These are phyloP conservation scores for Ecdyonurus torrentis DNA, from an alignment of 2,888 invertebrate genomes.

Conservation along the genomic window DNA sequence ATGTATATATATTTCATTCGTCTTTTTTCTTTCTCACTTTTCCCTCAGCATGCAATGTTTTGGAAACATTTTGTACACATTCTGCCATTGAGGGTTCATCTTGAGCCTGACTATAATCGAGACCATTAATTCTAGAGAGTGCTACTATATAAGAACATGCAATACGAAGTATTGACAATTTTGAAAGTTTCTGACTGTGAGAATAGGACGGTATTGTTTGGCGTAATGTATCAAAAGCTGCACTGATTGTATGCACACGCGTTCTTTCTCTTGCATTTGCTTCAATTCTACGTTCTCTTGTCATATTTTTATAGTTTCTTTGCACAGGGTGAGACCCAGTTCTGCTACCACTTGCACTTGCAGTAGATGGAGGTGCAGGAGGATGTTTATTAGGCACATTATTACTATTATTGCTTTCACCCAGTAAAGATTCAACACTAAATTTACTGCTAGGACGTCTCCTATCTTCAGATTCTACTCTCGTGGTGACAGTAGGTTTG, in stretches of 20 bases:
- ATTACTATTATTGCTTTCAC: neutral
- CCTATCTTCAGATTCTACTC: neutral
- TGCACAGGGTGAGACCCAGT: neutral
- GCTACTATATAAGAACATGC: conserved; percentile 88
- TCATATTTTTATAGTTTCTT: conserved; percentile 91
- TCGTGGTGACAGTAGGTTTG: neutral
- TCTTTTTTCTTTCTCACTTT: conserved; percentile 75
- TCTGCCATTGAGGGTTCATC: conserved; percentile 45
- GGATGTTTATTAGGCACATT: neutral
- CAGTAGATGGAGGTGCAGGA: conserved; percentile 8
- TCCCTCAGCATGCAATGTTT: conserved; percentile 82
- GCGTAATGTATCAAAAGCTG: conserved; percentile 81
- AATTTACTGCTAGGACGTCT: neutral
- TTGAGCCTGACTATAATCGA: conserved; percentile 44
- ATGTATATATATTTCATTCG: conserved; percentile 27
- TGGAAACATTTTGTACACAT: conserved; percentile 76
- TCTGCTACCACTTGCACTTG: neutral
- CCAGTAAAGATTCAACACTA: conserved; percentile 3
- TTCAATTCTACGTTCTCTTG: conserved; percentile 77
- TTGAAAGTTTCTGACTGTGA: conserved; percentile 84
- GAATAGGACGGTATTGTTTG: conserved; percentile 78
- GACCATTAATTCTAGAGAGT: conserved; percentile 56
- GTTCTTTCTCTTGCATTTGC: conserved; percentile 88
- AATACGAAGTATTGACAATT: conserved; percentile 78
- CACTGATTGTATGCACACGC: conserved; percentile 87